Evolutionary conservation across 2,888 invertebrate species (phyloP), one percentile per base, ranked within the genome.

Genomic region (Leucoptera coffeella): DNA sequence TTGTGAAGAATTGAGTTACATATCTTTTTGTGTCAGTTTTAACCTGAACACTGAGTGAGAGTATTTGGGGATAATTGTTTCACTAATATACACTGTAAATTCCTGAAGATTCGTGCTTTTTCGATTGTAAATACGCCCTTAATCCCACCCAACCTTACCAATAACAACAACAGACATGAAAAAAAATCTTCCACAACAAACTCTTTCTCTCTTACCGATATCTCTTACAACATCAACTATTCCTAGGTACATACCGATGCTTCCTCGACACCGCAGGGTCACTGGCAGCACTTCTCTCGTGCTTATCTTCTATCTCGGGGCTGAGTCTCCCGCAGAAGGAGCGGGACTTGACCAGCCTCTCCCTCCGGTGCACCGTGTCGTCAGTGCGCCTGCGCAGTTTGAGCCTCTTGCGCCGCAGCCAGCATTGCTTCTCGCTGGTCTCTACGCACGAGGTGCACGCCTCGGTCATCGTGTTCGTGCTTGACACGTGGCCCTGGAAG

Each of bases 291-390:
- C 74, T 76, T 30, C 78, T 54, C 32, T 75, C 77, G 32, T 59
- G 61, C 38, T 64, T 76, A 36, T 73, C 73, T 37, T 76, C 78
- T 14, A 74, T 67, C 38, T 76, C 72, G 2, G 73, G 62, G 26
- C 71, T 69, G 29, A 75, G 58, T 30, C 78, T 72, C 10, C 82
- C 81, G 28, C 83, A 81, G 57, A 84, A 83, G 5, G 85, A 83
- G 22, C 81, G 78, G 0, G 84, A 84, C 57, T 87, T 86, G 11
- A 84, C 78, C 26, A 85, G 50, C 20, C 74, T 58, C 32, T 73
- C 67, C 8, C 61, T 39, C 6, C 59, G 34, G 3, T 39, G 41
- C 26, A 13, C 31, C 23, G 15, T 30, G 22, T 20, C 32, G 28
- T 15, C 35, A 19, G 22, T 32, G 33, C 53, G 46, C 3, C 53